These are phyloP conservation scores for Brevimyrus niger DNA, from an alignment of 2,113 vertebrate genomes.

Conservation along the genomic window DNA sequence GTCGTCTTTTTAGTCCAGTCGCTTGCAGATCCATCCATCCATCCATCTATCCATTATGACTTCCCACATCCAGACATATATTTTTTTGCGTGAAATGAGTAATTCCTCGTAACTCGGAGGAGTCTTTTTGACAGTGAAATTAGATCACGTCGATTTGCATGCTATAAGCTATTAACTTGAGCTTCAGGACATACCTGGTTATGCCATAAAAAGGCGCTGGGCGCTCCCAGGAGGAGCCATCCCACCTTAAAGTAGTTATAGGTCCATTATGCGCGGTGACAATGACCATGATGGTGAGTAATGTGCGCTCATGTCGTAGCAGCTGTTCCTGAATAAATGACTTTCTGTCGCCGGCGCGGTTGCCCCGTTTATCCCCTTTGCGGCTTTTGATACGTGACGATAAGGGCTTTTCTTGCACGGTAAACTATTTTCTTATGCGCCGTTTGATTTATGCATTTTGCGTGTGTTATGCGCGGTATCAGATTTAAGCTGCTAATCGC, in stretches of 20 bases:
- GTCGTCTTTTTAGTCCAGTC: not conserved
- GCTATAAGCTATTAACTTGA: conserved; percentile 14
- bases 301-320: not conserved
- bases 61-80: not conserved
- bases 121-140: conserved; percentile 17
- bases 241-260: conserved; percentile 11
- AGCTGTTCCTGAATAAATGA: not conserved
- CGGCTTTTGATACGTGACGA: not conserved
- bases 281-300: conserved; percentile 2
- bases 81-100: conserved; percentile 1
- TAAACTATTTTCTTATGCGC: not conserved
- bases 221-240: not conserved
- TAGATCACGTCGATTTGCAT: conserved; percentile 20
- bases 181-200: conserved; percentile 20
- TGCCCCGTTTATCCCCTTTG: not conserved
- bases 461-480: not conserved
- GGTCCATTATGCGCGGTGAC: conserved; percentile 6
- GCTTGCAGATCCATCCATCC: not conserved
- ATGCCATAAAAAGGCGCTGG: conserved; percentile 7
- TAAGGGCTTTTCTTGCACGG: not conserved
- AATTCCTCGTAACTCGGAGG: conserved; percentile 8
- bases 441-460: not conserved
- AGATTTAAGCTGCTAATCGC: not conserved
- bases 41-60: not conserved
- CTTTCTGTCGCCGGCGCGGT: not conserved